Percentiles rank a stretch among this genome's conserved stretches.
Conservation (phyloP, 1,140 invertebrate genomes). For the Temnothorax longispinosus region DNA sequence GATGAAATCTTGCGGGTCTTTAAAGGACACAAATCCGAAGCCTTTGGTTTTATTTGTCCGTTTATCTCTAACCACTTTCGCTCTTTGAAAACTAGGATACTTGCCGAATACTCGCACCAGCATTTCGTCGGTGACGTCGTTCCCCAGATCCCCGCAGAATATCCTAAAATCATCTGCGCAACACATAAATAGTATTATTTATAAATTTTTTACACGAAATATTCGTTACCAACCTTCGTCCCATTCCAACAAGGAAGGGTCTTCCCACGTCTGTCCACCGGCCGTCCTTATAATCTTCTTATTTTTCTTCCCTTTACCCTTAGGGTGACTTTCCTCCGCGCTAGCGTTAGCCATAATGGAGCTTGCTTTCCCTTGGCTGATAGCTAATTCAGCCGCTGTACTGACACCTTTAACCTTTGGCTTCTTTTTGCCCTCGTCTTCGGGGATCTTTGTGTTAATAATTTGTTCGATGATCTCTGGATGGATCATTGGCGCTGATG, state of each 20-base stretch:
- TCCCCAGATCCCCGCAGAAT: slow-evolving; percentile 99
- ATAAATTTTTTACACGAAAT: slow-evolving; percentile 16
- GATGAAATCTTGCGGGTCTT: slow-evolving; percentile 98
- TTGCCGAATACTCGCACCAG: slow-evolving; percentile 97
- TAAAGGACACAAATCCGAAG: slow-evolving; percentile 99
- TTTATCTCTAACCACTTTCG: slow-evolving; percentile 98
- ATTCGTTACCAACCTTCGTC: slow-evolving; percentile 88
- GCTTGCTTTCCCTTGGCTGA: slow-evolving; percentile 85
- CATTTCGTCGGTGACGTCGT: slow-evolving; percentile 99
- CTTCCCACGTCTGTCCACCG: slow-evolving; percentile 98
- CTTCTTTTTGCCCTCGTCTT: slow-evolving; percentile 89
- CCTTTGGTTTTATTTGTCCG: slow-evolving; percentile 99
- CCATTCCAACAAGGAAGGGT: slow-evolving; percentile 96
- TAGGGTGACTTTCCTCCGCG: slow-evolving; percentile 88
- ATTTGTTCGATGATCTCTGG: slow-evolving; percentile 85
- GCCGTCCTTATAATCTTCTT: slow-evolving; percentile 94
- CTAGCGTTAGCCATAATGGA: slow-evolving; percentile 87
- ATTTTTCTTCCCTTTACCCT: slow-evolving; percentile 89
- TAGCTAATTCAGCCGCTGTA: slow-evolving; percentile 84
- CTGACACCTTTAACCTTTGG: slow-evolving; percentile 89
- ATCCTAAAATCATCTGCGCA: slow-evolving; percentile 97
- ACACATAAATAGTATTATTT: slow-evolving; percentile 68
- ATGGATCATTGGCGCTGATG: slow-evolving; percentile 81
- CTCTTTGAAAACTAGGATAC: slow-evolving; percentile 97
- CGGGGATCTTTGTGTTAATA: slow-evolving; percentile 88